Base-by-base conservation (phyloP, 2,888 invertebrate species). In the Byasa hedistus region DNA sequence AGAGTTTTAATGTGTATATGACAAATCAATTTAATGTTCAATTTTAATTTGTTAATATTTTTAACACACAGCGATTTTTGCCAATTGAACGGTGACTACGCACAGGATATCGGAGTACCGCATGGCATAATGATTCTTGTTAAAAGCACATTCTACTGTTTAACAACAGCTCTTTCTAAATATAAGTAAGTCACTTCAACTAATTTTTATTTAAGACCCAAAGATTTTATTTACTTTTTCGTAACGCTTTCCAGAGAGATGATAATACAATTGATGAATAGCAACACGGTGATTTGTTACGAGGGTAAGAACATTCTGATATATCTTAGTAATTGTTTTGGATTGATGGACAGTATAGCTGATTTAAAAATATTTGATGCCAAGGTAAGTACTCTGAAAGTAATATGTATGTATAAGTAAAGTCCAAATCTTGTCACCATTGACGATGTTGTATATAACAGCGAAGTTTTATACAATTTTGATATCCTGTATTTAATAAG, bases 31-130 rank as follows among this genome's bases (percentile, higher is more conserved):
- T 19, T 7, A 48, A 5, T n/a, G 48, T 48, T 19, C 19, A n/a
- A 48, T 4, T 48, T 5, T n/a, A n/a, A 48, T 48, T 5, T 48
- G 19, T n/a, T 48, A 19, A 48, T n/a, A 48, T 39, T 39, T n/a
- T n/a, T 48, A 7, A n/a, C 44, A 19, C 91, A 91, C 62, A 88
- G 90, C 71, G 87, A 86, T 21, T 89, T 82, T 73, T 82, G 79
- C 69, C 90, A 91, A 71, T 74, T 91, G 21, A 89, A 87, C 69
- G 73, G 72, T 32, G 83, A 83, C 2, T 76, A 82, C 69, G 83
- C 83, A 5, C 86, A 85, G 67, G 82, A 79, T 17, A 58, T 69
- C 7, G 84, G 86, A 61, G 61, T 71, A n/a, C 74, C 84, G n/a
- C 81, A 81, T 56, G 87, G 86, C 15, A 57, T 91, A 27, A 72